Conservation (phyloP, 37 sponge, comb jelly and placozoan species). For the Spongilla lacustris region DNA sequence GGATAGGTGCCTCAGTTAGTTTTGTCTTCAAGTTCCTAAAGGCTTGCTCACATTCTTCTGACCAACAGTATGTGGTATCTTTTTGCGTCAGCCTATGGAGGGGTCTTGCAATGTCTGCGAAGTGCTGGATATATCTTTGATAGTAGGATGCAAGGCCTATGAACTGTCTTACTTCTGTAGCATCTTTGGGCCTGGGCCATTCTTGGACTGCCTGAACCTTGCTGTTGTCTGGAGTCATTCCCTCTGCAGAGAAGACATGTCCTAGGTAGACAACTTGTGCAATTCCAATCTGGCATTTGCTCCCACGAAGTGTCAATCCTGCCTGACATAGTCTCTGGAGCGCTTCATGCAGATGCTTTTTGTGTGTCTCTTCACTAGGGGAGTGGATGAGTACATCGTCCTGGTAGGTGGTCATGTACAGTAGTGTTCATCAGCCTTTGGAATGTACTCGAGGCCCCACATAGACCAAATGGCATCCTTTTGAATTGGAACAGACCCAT, state of each 20-base stretch:
- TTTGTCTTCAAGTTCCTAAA: conserved; percentile 45
- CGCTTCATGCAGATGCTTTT: conserved; percentile 53
- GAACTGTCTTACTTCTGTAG: conserved; percentile 35
- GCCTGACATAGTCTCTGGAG: conserved; percentile 56
- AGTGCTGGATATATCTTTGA: conserved; percentile 48
- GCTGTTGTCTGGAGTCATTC: conserved; percentile 58
- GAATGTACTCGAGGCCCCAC: conserved; percentile 62
- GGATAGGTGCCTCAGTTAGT: conserved; percentile 44
- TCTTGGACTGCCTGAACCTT: conserved; percentile 45
- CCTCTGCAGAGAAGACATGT: conserved; percentile 38
- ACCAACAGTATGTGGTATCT: conserved; percentile 28
- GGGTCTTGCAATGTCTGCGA: conserved; percentile 66
- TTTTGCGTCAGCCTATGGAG: conserved; percentile 54
- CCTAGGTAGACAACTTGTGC: conserved; percentile 57
- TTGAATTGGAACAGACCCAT: conserved; percentile 67
- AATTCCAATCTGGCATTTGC: conserved; percentile 60
- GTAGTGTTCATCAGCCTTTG: conserved; percentile 64
- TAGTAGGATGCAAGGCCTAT: conserved; percentile 73
- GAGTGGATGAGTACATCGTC: conserved; percentile 61
- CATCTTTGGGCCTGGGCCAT: conserved; percentile 50
- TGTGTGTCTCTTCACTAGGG: conserved; percentile 8
- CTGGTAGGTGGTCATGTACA: conserved; percentile 45
- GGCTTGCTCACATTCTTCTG: conserved; percentile 23
- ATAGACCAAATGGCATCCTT: conserved; percentile 57
- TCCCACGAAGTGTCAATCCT: conserved; percentile 56